phyloP scores from a whole-genome alignment of 2,797 vertebrate genomes.

The Rousettus madagascariensis region DNA sequence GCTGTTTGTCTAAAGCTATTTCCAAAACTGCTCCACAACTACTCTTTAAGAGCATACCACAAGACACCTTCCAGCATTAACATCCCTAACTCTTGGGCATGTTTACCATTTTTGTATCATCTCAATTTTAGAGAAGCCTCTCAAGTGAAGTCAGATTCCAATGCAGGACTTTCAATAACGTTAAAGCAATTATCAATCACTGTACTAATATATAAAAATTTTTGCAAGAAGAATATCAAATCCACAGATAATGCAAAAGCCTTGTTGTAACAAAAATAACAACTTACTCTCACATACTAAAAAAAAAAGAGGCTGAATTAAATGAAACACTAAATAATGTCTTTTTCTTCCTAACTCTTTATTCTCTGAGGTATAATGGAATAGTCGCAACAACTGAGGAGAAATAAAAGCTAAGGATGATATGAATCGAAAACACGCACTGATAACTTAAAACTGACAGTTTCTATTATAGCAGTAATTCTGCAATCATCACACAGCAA shows the following conservation, averaged over 20 bases:
- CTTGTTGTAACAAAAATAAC: not conserved
- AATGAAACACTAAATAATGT: not conserved
- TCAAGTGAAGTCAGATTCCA: not conserved
- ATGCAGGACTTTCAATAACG: not conserved
- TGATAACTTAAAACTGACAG: not conserved
- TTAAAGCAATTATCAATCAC: not conserved
- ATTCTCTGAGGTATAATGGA: not conserved
- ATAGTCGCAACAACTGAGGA: not conserved
- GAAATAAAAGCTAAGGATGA: not conserved
- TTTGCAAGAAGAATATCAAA: not conserved
- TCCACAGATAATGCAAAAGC: constrained; percentile 6
- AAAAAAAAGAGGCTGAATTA: not conserved
- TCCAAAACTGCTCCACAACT: not conserved
- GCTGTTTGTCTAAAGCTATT: not conserved
- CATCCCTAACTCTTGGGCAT: not conserved
- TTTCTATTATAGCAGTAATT: not conserved
- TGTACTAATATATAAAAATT: not conserved
- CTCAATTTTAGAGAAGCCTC: not conserved
- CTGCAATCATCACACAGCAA: not conserved
- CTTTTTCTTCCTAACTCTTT: not conserved
- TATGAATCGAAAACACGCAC: not conserved
- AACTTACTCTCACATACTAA: not conserved
- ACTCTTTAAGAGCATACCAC: not conserved
- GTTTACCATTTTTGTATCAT: not conserved
- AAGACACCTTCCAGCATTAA: not conserved